A percentile compares a stretch with the other conserved stretches of the same genome.
These are phyloP conservation scores for Steromphala cineraria DNA, from an alignment of 2,888 invertebrate species.

Conservation along the genomic window DNA sequence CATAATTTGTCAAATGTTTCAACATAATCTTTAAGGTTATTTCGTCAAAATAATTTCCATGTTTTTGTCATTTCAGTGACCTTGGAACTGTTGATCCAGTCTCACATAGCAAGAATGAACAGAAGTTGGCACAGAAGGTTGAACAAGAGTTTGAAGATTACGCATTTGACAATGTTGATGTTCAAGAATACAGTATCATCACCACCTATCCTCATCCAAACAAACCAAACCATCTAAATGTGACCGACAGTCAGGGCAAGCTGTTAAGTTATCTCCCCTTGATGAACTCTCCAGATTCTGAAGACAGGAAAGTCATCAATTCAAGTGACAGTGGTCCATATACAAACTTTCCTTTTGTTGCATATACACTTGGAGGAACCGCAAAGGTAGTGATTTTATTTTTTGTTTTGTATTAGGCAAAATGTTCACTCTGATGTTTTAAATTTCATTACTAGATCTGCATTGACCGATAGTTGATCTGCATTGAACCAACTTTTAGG, in stretches of 20 bases:
- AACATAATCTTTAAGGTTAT: too few species aligned
- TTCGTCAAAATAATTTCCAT: neutral
- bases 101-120: constrained; percentile 27
- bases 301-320: neutral
- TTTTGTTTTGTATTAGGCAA: neutral
- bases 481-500: too few species aligned
- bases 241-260: constrained; percentile 38
- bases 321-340: neutral
- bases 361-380: constrained; percentile 53
- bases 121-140: constrained; percentile 35
- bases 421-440: too few species aligned
- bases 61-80: constrained; percentile 10
- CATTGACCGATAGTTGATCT: too few species aligned
- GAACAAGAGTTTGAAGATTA: constrained; percentile 41
- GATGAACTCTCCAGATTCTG: constrained; percentile 15
- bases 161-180: constrained; percentile 49
- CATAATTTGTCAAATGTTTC: too few species aligned
- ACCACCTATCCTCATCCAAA: constrained; percentile 52
- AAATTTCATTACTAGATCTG: too few species aligned
- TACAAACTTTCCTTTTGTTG: constrained; percentile 36
- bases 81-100: constrained; percentile 27
- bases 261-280: constrained; percentile 22
- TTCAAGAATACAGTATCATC: constrained; percentile 49
- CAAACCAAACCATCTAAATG: constrained; percentile 51
- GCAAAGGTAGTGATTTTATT: constrained; percentile 50